Evolutionary conservation across 2,113 vertebrate genomes (phyloP), one percentile per base, ranked within the genome.

Genomic region (Gasterosteus aculeatus): DNA sequence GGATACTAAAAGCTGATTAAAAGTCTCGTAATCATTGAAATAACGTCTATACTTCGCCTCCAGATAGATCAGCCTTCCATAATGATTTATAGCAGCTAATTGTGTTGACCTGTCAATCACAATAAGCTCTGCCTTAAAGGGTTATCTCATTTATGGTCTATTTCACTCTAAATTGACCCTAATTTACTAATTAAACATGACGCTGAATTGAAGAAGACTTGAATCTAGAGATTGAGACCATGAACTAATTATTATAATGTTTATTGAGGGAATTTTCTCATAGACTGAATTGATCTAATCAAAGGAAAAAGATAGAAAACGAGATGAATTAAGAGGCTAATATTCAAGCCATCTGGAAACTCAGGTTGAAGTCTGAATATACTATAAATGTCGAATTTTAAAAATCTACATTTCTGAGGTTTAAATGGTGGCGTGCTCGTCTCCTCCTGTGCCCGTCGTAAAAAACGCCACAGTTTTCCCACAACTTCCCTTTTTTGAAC

Each of bases 21-120:
- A 53, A 33, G 39, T 26, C n/a, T 53, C 4, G 54, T 54, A 72
- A 57, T 78, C 61, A 74, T 38, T 83, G 3, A 54, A 33, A 44
- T 63, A 9, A 60, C 77, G 69, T 87, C 73, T 70, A 70, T 82
- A 11, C 22, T 46, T 59, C 44, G 47, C 26, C 66, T 70, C 14
- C 10, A 38, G 41, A 61, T 72, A 26, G 47, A 61, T 8, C 14
- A 14, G 42, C 33, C 62, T 60, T 38, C 26, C 4, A 14, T 7
- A 29, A 56, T 22, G 18, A 15, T 16, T 22, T 38, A 10, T 12
- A 61, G 19, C 51, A 54, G 51, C 51, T 5, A 26, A 26, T 54
- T 54, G 5, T 54, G 51, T 11, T 42, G 41, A 41, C 39, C 10
- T 11, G 41, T 42, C 41, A 42, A 42, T 42, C 9, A 42, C 41